Evolutionary conservation across 2,797 vertebrate genomes (phyloP), one percentile per base, ranked within the genome.

Genomic region (Aphelocoma californica): DNA sequence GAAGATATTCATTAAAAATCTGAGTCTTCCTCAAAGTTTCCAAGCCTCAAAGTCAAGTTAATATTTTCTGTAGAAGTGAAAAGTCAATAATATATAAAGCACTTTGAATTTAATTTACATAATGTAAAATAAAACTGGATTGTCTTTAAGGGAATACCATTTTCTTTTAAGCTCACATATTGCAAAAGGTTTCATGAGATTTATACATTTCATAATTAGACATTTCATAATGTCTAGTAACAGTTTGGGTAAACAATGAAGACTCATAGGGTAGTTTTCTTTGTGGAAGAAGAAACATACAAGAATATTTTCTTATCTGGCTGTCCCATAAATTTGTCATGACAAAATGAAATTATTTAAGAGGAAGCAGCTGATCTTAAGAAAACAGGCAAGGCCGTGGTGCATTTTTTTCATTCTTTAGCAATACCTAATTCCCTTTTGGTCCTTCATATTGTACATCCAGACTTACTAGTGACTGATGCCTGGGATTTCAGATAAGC

Each of bases 1-100:
- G 44, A 90, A 92, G 62, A 48, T 36, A 26, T 64, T 95, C n/a
- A 53, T 95, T 90, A 92, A 88, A 86, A 90, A 70, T 56, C 78
- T 47, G 51, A 92, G 62, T 34, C 44, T 93, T 90, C 42, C 77
- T 88, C 77, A 86, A 91, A 81, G 65, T 57, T 67, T 90, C 71
- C 66, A 90, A 91, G 51, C n/a, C 85, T 88, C 54, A 60, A 73
- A 94, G 56, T 65, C 67, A 82, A 80, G 87, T 81, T 84, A 86
- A 44, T 86, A 18, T 73, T 81, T 81, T 79, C 88, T 88, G 19
- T 75, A 64, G 60, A 93, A 93, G 45, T 83, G 61, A 86, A 86
- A 83, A 90, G 38, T 69, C 73, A 84, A 42, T 78, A 83, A 80
- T 47, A 65, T 15, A 78, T 62, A 81, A 90, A 92, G 44, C 42